Conservation (phyloP, 2,113 vertebrate species). For the Calidris pygmaea region DNA sequence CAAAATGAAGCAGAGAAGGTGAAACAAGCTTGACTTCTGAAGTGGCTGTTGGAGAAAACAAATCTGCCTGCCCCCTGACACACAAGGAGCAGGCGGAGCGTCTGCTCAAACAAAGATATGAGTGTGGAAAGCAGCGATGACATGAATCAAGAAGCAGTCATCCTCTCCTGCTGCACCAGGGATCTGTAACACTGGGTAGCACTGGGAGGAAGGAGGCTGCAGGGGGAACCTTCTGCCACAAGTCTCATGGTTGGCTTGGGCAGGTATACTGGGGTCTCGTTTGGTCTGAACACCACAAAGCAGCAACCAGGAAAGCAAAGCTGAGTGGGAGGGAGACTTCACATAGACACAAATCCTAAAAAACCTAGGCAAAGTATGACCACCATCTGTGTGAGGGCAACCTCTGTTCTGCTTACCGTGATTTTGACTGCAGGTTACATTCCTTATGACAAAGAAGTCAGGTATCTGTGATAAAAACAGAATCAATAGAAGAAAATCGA, state of each 20-base stretch:
- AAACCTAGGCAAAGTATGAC: not conserved
- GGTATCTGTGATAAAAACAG: not conserved
- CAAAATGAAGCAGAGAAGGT: not conserved
- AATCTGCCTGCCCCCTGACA: not conserved
- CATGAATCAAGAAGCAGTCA: accelerated
- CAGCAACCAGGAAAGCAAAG: not conserved
- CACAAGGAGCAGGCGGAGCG: accelerated
- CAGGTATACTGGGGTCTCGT: accelerated
- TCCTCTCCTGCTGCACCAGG: not conserved
- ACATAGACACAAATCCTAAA: not conserved
- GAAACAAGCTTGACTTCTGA: not conserved
- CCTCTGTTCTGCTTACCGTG: not conserved
- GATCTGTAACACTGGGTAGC: not conserved
- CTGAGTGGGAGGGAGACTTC: not conserved
- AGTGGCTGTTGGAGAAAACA: not conserved
- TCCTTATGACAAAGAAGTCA: not conserved
- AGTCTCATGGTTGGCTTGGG: not conserved
- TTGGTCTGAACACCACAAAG: not conserved
- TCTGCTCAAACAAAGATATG: not conserved
- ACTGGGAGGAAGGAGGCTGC: not conserved
- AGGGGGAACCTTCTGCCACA: not conserved
- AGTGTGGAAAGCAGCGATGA: not conserved
- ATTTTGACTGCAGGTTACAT: not conserved
- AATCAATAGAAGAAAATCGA: not conserved
- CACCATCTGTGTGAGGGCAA: not conserved